phyloP scores from a whole-genome alignment of 2,113 vertebrate species.

The Regulus satrapa region DNA sequence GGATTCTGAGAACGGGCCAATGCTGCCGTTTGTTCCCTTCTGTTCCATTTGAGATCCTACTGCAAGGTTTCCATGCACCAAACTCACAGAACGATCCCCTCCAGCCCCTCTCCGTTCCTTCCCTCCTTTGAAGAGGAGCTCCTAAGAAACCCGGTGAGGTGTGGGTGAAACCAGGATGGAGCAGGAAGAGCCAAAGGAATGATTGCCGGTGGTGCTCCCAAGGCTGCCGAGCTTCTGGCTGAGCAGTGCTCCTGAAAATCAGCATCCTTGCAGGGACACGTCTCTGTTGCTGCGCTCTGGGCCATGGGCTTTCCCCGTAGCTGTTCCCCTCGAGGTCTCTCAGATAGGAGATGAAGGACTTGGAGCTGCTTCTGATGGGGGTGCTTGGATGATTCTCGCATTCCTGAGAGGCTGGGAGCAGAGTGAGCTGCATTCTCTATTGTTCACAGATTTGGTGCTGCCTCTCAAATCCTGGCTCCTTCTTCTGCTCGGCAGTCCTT shows the following conservation, averaged over 20 bases:
- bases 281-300: slow-evolving; percentile 23
- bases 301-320: slow-evolving; percentile 46
- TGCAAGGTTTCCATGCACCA: not conserved
- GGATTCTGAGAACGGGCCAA: not conserved
- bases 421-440: not conserved
- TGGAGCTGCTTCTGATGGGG: not conserved
- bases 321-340: not conserved
- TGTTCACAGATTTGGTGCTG: not conserved
- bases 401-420: slow-evolving; percentile 22
- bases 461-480: not conserved
- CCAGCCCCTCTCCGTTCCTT: not conserved
- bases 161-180: not conserved
- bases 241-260: not conserved
- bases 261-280: not conserved
- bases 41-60: not conserved
- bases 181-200: not conserved
- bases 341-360: slow-evolving; percentile 12
- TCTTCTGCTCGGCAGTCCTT: not conserved
- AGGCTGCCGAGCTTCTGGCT: not conserved
- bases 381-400: not conserved
- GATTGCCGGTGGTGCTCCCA: not conserved
- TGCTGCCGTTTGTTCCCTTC: not conserved
- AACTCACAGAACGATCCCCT: not conserved
- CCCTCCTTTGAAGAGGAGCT: not conserved
- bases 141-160: not conserved